These are phyloP conservation scores for Hippocampus comes DNA, from an alignment of 2,113 vertebrate genomes.

Conservation along the genomic window DNA sequence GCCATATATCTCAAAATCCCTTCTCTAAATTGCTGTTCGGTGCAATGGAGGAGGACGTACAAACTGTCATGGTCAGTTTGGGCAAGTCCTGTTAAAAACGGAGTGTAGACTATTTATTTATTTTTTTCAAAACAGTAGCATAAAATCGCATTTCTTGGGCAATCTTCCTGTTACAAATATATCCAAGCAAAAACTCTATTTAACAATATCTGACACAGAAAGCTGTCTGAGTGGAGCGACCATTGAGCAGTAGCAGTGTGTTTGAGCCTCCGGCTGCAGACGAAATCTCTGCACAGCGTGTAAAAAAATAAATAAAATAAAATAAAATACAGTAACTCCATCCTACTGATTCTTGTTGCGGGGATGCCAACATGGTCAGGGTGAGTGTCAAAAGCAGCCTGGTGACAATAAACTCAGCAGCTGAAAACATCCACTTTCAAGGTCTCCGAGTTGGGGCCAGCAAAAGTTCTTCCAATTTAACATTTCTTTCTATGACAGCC, in stretches of 20 bases:
- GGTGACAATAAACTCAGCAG: not conserved
- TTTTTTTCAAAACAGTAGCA: too few species aligned
- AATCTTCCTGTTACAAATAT: not conserved
- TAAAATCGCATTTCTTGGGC: not conserved
- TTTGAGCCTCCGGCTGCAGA: not conserved
- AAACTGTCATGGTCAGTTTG: not conserved
- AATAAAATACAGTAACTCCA: not conserved
- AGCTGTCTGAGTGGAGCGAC: not conserved
- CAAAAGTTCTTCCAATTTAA: not conserved
- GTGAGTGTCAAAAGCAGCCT: not conserved
- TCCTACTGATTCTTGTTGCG: not conserved
- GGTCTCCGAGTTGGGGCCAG: not conserved
- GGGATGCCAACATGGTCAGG: not conserved
- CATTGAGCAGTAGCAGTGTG: not conserved
- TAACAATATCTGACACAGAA: not conserved
- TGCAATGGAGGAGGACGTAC: not conserved
- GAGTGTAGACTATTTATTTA: too few species aligned
- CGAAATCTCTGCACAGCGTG: not conserved
- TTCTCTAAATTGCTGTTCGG: not conserved
- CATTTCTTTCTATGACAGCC: not conserved
- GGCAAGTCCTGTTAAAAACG: not conserved
- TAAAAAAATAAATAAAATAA: not conserved
- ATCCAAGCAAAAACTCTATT: not conserved
- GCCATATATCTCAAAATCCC: not conserved
- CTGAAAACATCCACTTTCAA: not conserved